Base-by-base conservation (phyloP, 2,888 invertebrate species). In the Pterostichus madidus region DNA sequence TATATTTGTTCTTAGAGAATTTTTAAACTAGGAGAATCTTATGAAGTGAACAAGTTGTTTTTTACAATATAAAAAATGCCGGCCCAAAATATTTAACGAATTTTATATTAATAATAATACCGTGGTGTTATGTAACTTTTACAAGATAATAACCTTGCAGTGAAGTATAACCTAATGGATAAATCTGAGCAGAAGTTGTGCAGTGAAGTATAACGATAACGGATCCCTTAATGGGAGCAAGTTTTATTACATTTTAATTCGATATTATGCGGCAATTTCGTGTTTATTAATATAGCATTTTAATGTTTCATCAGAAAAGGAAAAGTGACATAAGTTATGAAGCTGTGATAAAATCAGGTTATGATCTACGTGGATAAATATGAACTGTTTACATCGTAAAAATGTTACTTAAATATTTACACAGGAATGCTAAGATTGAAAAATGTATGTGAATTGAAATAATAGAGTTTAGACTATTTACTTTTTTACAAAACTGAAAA, bases 231-330 rank as follows among this genome's bases (percentile, higher is more conserved):
- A 64, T 64, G 13, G 13, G 5, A n/a, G 64, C 64, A 61, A 61
- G 61, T 61, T 61, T 61, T 61, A 61, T 61, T 61, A 61, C 61
- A 64, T 64, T 64, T 64, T 64, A 64, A 64, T 64, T 64, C 64
- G 32, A 64, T 64, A 64, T 64, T 64, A 64, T 44, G 46, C 7
- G 44, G 17, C 68, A 71, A 71, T 71, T 71, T 71, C 46, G 15
- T 71, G 68, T 71, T 71, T 71, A 71, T 71, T 44, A 71, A 71
- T 71, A 71, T 71, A 11, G 68, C 15, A 8, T 71, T 71, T 71
- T 71, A 44, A 71, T 71, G 68, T 44, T 64, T 10, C 46, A 71
- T 71, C 44, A 11, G 44, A 71, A 44, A 39, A 44, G 7, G 44
- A 17, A 71, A 44, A 39, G 39, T 7, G 13, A 71, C 32, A 24